Evolutionary conservation across 1,140 invertebrate genomes (phyloP).

Genomic region (Potamilus streckersoni): DNA sequence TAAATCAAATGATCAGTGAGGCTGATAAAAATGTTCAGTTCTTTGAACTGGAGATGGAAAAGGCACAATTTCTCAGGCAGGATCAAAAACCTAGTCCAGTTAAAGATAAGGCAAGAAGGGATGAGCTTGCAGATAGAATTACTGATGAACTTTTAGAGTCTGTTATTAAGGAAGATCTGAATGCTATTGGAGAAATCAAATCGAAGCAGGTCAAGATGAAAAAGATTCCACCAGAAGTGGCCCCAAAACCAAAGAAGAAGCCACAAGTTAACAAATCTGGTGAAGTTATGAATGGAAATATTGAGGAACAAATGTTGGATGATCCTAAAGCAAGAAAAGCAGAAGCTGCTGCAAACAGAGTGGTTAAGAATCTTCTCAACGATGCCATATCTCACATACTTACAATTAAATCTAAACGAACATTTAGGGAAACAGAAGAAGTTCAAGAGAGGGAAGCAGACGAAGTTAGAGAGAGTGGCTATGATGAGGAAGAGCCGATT

Average conservation of each 20-base stretch:
- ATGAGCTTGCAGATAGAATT: conserved; percentile 45
- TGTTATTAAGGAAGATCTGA: conserved; percentile 49
- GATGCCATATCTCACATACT: conserved; percentile 61
- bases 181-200: conserved; percentile 43
- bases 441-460: not conserved
- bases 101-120: conserved; percentile 3
- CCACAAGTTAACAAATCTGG: not conserved
- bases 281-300: conserved; percentile 22
- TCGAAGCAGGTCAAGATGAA: conserved; percentile 18
- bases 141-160: conserved; percentile 47
- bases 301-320: conserved; percentile 10
- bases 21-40: conserved; percentile 41
- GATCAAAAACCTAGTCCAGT: not conserved
- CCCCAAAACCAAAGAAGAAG: conserved; percentile 40
- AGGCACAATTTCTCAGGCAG: not conserved
- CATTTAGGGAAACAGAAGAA: not conserved
- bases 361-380: conserved; percentile 49
- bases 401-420: conserved; percentile 25
- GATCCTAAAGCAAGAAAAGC: conserved; percentile 22
- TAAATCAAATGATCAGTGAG: conserved; percentile 41
- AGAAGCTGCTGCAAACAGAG: conserved; percentile 33
- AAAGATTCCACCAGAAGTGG: conserved; percentile 37
- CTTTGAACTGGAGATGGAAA: conserved; percentile 32
- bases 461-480: conserved; percentile 5
- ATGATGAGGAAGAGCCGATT: conserved; percentile 18